Conservation (phyloP, 1,140 invertebrate species). For the Zaprionus ghesquierei region DNA sequence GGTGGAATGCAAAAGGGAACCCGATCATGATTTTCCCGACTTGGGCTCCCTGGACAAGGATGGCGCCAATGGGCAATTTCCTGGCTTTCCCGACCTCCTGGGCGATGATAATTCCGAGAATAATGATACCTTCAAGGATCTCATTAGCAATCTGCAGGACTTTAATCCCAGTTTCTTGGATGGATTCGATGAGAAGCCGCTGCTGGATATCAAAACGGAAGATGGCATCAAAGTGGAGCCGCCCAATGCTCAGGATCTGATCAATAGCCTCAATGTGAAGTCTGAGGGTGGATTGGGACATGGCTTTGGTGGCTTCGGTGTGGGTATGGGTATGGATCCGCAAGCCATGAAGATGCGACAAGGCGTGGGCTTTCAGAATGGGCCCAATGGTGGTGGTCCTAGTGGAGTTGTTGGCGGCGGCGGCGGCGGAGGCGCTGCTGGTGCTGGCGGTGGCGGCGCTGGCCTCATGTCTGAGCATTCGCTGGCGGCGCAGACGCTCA, state of each 20-base stretch:
- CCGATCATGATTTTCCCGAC: constrained; percentile 92
- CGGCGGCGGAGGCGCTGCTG: constrained; percentile 20
- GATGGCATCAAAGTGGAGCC: constrained; percentile 84
- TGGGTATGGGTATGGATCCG: constrained; percentile 43
- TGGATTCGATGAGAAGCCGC: constrained; percentile 87
- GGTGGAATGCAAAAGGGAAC: constrained; percentile 91
- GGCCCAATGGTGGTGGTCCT: constrained; percentile 52
- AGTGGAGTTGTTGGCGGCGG: constrained; percentile 70
- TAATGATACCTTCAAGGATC: constrained; percentile 92
- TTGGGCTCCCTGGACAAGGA: constrained; percentile 91
- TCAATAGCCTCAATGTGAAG: constrained; percentile 78
- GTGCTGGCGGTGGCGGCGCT: constrained; percentile 38
- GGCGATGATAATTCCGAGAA: constrained; percentile 92
- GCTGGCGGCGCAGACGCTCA: constrained; percentile 95
- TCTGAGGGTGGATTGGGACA: constrained; percentile 70
- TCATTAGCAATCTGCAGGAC: constrained; percentile 93
- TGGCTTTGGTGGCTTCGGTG: constrained; percentile 55
- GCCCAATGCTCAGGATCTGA: constrained; percentile 82
- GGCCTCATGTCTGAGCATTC: constrained; percentile 87
- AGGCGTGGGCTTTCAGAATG: constrained; percentile 49
- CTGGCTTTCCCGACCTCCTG: constrained; percentile 90
- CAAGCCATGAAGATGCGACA: constrained; percentile 63
- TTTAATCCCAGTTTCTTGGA: constrained; percentile 92
- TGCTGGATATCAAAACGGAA: constrained; percentile 86
- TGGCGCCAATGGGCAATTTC: constrained; percentile 88